Evolutionary conservation across 1,140 invertebrate species (phyloP).

Genomic region (Hormaphis cornu): DNA sequence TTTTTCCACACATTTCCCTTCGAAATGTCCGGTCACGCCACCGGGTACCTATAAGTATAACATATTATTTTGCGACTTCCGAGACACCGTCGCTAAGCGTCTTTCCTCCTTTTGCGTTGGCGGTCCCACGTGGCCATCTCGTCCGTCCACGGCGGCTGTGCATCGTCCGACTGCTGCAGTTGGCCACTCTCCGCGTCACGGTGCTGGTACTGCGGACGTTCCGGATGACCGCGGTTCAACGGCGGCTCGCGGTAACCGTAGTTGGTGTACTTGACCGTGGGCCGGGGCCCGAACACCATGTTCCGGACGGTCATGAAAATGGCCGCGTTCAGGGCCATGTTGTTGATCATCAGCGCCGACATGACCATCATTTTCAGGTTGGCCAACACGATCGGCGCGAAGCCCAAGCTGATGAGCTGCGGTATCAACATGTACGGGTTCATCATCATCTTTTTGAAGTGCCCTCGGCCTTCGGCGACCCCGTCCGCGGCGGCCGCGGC

Average conservation of each 20-base stretch:
- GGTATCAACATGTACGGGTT: constrained; percentile 36
- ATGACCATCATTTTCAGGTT: constrained; percentile 39
- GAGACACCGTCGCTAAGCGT: no score
- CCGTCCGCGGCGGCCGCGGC: background rate
- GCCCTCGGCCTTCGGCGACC: background rate
- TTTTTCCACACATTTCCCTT: no score
- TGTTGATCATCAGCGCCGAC: constrained; percentile 39
- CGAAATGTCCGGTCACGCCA: no score
- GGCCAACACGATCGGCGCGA: constrained; percentile 37
- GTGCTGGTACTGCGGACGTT: no score
- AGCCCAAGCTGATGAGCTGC: constrained; percentile 35
- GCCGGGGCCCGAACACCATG: constrained; percentile 38
- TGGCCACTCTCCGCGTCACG: no score
- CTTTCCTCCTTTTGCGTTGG: no score
- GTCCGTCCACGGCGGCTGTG: no score
- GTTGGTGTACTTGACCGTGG: constrained; percentile 38
- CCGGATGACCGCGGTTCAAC: no score
- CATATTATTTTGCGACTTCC: no score
- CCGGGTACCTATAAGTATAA: no score
- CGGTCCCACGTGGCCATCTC: no score
- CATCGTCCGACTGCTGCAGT: no score
- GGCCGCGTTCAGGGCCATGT: constrained; percentile 38
- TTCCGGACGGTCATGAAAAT: constrained; percentile 38
- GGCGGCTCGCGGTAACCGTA: constrained; percentile 37
- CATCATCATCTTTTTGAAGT: constrained; percentile 34